Conservation (phyloP, 2,888 invertebrate genomes). For the Esperia sulphurella region DNA sequence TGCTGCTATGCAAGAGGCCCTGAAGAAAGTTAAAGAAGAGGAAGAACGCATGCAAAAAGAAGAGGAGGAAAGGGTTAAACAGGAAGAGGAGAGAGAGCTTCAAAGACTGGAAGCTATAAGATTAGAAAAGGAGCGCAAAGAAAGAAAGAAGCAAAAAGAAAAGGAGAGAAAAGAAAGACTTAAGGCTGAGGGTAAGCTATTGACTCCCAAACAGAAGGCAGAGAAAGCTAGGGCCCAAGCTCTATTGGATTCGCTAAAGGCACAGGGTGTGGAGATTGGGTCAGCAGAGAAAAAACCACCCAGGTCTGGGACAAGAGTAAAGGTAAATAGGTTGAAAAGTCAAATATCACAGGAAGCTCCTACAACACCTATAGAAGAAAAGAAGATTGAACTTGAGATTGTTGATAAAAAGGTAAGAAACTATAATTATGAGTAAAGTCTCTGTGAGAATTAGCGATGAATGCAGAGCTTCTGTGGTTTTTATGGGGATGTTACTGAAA, state of each 20-base stretch:
- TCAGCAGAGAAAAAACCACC: constrained; percentile 82
- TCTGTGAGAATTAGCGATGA: no score
- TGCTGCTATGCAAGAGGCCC: constrained; percentile 94
- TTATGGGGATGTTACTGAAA: no score
- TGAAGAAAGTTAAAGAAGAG: constrained; percentile 93
- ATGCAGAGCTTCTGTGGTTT: no score
- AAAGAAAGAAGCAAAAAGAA: constrained; percentile 93
- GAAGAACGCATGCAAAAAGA: constrained; percentile 86
- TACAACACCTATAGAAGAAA: constrained; percentile 67
- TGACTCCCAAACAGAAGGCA: constrained; percentile 96
- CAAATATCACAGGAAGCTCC: constrained; percentile 80
- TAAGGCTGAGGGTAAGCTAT: constrained; percentile 97
- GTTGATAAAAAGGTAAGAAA: constrained; percentile 68
- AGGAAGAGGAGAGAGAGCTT: constrained; percentile 86
- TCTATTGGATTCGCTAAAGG: constrained; percentile 92
- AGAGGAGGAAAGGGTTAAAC: constrained; percentile 88
- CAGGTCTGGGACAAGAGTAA: constrained; percentile 86
- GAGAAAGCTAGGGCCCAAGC: constrained; percentile 93
- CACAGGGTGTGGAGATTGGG: constrained; percentile 91
- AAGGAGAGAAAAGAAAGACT: constrained; percentile 94
- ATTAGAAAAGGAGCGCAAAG: constrained; percentile 92
- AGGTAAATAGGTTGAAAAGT: constrained; percentile 84
- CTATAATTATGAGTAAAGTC: no score
- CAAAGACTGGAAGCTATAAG: constrained; percentile 86
- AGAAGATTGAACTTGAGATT: constrained; percentile 71